Evolutionary conservation across 2,888 invertebrate genomes (phyloP), one percentile per base, ranked within the genome.

Genomic region (Aproaerema taeniolella): DNA sequence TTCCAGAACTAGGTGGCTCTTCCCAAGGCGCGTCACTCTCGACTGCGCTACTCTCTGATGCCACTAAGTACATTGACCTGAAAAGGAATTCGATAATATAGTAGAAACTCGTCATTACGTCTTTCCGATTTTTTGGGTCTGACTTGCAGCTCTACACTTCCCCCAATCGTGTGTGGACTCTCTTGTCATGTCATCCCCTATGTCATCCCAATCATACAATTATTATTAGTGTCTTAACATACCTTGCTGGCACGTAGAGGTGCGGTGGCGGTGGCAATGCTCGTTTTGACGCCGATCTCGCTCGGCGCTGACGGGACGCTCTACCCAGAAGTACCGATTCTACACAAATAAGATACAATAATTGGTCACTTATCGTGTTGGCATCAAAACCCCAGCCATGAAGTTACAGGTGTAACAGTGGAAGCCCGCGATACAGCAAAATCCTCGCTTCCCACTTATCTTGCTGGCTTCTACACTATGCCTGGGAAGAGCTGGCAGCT

Each of bases 241-340:
- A 80, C 82, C 85, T 76, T 34, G 85, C 85, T 1, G 85, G 85
- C 2, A 85, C 82, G 36, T 85, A 85, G 1, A 83, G 74, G 38
- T 85, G 85, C 0, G 85, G 83, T 0, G 83, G 82, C 0, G 83
- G 85, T 0, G 83, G 80, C 0, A 74, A 61, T 0, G 85, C 80
- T 11, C 81, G 71, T 0, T 67, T 67, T 1, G 87, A 88, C 0
- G 92, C 92, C 0, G 91, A 90, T 38, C 91, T 90, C 0, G 92
- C 92, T n/a, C 92, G 74, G 7, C 90, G 83, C 2, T 90, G 89
- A 33, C 92, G 79, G 0, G 92, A 91, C 0, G 92, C 85, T 39
- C 91, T 89, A 0, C 92, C 92, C 45, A 92, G 67, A 25, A 92
- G 71, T n/a, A 91, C 91, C 0, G 88, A 87, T 41, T 91, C 91